Conservation (phyloP, 2,888 invertebrate species). For the Agrotis exclamationis region DNA sequence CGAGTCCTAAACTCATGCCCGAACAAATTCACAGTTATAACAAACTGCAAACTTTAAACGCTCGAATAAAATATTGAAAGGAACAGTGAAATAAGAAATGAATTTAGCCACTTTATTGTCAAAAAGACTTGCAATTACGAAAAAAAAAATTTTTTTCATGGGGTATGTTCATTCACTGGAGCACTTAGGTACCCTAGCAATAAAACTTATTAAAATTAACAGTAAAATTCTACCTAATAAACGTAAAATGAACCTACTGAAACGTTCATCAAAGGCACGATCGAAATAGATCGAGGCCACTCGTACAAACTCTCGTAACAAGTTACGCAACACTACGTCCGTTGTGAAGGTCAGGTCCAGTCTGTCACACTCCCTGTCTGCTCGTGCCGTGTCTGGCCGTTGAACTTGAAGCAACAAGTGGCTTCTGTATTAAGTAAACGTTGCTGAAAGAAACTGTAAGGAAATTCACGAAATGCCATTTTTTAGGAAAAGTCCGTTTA, state of each 20-base stretch:
- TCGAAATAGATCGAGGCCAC: neutral
- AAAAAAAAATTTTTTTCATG: no score
- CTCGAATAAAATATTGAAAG: no score
- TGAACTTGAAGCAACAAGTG: constrained; percentile 1
- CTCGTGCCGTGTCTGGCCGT: neutral
- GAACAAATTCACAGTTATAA: no score
- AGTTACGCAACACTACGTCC: neutral
- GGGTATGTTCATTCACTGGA: no score
- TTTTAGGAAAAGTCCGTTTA: neutral
- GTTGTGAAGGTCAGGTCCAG: neutral
- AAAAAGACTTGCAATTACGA: no score
- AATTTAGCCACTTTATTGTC: no score
- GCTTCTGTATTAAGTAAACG: neutral
- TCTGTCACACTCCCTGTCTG: neutral
- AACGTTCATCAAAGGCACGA: neutral
- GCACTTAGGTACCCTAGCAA: no score
- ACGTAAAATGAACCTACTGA: neutral
- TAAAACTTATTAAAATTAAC: no score
- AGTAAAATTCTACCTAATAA: no score
- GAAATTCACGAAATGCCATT: neutral
- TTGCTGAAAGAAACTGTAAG: neutral
- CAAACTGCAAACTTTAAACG: no score
- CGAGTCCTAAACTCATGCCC: no score
- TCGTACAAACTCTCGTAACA: neutral
- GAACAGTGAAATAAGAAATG: no score